phyloP scores from a whole-genome alignment of 2,888 invertebrate genomes.

The Agrochola lota region DNA sequence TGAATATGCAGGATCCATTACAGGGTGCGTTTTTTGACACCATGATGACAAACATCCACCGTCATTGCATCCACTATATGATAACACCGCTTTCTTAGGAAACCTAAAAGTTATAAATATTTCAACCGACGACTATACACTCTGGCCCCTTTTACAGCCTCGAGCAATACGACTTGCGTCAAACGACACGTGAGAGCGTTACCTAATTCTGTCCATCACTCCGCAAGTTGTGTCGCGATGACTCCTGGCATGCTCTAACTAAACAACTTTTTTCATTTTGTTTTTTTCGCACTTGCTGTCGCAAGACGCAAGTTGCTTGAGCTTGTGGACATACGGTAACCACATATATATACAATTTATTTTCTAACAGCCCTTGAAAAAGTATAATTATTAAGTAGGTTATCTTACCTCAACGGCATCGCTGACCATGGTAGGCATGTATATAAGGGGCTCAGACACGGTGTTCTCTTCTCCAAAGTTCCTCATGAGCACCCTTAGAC shows the following conservation, averaged over 20 bases:
- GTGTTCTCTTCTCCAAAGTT: slow-evolving; percentile 91
- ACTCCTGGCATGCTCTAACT: background rate
- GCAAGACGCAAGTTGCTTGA: background rate
- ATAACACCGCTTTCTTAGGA: too few species aligned
- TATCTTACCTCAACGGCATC: slow-evolving; percentile 85
- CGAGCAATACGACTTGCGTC: background rate
- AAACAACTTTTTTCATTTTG: background rate
- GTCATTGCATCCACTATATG: background rate
- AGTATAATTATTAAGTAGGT: background rate
- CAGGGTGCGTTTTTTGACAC: background rate
- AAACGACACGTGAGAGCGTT: background rate
- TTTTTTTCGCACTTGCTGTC: background rate
- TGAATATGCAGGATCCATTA: background rate
- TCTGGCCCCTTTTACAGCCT: background rate
- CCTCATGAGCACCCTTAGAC: slow-evolving; percentile 90
- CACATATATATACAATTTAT: background rate
- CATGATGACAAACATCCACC: background rate
- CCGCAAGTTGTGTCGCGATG: background rate
- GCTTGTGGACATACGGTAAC: background rate
- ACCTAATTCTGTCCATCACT: background rate
- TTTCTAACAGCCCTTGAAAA: background rate
- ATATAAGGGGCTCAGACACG: slow-evolving; percentile 88
- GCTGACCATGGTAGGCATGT: slow-evolving; percentile 89
- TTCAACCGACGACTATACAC: background rate
- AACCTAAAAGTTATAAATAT: background rate